Evolutionary conservation across 2,113 vertebrate species (phyloP).

Genomic region (Herpetotheres cachinnans): DNA sequence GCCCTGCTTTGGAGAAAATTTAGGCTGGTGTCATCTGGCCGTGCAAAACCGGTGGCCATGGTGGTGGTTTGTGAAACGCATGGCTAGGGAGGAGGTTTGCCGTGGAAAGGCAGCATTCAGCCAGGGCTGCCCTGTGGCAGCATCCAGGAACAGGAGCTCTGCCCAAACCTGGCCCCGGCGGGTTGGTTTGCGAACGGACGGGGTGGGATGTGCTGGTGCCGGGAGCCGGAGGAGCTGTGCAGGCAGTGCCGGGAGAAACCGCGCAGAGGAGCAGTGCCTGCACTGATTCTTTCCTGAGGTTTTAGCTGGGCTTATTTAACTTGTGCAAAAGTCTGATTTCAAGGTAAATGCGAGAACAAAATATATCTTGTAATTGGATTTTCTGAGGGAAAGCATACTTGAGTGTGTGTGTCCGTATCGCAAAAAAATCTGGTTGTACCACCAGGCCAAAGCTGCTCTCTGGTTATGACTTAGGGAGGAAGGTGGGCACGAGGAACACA

Average conservation of each 20-base stretch:
- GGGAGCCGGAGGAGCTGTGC: background rate
- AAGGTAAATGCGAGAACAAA: background rate
- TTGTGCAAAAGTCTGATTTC: background rate
- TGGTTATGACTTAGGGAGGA: background rate
- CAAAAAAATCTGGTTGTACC: background rate
- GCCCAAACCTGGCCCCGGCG: background rate
- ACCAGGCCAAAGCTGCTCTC: background rate
- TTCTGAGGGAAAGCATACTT: background rate
- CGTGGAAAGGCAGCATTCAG: background rate
- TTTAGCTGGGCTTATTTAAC: background rate
- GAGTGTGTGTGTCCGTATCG: background rate
- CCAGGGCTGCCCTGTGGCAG: background rate
- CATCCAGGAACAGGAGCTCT: background rate
- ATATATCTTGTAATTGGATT: background rate
- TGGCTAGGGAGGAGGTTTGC: background rate
- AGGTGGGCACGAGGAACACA: background rate
- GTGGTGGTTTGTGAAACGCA: background rate
- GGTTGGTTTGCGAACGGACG: background rate
- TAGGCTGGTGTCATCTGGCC: background rate
- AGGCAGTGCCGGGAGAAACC: background rate
- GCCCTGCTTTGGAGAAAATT: background rate
- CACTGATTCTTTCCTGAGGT: background rate
- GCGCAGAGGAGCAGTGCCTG: background rate
- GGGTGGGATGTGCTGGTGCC: background rate
- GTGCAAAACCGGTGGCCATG: fast-evolving